Evolutionary conservation across 2,888 invertebrate species (phyloP).

Genomic region (Thymelicus lineola): DNA sequence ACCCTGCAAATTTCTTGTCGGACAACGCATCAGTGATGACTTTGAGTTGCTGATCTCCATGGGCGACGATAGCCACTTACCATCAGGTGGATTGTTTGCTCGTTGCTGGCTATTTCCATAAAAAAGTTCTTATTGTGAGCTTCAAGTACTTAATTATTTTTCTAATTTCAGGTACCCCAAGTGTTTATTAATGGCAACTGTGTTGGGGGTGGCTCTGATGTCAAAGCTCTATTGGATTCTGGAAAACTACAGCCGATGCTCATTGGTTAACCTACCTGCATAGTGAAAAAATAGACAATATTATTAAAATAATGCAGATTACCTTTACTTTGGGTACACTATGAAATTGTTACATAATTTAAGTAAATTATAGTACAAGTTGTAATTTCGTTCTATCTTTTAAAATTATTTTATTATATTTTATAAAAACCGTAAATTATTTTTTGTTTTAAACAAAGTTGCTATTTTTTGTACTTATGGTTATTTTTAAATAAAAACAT

Average conservation of each 20-base stretch:
- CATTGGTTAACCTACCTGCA: constrained; percentile 60
- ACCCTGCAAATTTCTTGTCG: too few relatives aligned
- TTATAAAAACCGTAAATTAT: constrained; percentile 2
- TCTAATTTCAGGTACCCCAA: constrained; percentile 91
- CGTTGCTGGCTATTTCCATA: too few relatives aligned
- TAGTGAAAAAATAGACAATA: background rate
- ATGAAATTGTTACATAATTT: constrained; percentile 8
- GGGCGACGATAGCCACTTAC: too few relatives aligned
- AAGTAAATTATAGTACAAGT: constrained; percentile 18
- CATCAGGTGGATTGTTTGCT: too few relatives aligned
- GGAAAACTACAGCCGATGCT: constrained; percentile 88
- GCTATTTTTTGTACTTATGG: constrained; percentile 33
- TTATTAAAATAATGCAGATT: background rate
- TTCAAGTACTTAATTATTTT: constrained; percentile 6
- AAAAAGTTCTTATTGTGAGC: too few relatives aligned
- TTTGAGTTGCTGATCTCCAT: too few relatives aligned
- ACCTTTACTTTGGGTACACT: background rate
- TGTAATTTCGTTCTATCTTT: background rate
- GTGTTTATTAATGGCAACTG: constrained; percentile 96
- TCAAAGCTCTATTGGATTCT: constrained; percentile 88
- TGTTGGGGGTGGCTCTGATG: constrained; percentile 96
- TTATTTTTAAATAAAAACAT: constrained; percentile 27
- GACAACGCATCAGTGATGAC: too few relatives aligned
- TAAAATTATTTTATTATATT: constrained; percentile 12
- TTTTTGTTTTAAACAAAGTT: constrained; percentile 13